phyloP scores from a whole-genome alignment of 1,140 invertebrate species.

The Triops longicaudatus region DNA sequence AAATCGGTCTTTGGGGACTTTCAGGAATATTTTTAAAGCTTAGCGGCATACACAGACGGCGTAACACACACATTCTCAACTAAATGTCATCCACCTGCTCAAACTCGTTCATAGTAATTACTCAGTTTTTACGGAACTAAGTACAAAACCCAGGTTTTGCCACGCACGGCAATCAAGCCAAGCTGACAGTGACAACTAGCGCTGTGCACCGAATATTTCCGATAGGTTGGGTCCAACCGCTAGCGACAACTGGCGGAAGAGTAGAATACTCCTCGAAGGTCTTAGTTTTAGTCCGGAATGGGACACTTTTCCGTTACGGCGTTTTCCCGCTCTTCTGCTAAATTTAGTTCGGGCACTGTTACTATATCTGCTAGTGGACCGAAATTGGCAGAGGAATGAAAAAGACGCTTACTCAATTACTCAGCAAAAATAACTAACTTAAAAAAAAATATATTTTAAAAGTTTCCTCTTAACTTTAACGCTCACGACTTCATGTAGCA shows the following conservation, averaged over 20 bases:
- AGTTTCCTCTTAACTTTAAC: no score
- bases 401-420: no score
- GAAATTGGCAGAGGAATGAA: no score
- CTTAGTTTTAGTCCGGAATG: no score
- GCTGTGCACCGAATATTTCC: neutral
- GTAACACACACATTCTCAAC: neutral
- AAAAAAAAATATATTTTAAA: no score
- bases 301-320: no score
- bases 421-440: no score
- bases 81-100: neutral
- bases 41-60: neutral
- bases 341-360: no score
- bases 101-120: neutral
- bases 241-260: neutral
- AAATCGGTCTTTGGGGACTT: neutral
- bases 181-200: neutral
- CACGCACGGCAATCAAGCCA: slow-evolving; percentile 10
- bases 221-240: neutral
- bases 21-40: neutral
- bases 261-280: neutral
- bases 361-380: no score
- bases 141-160: neutral
- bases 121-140: neutral
- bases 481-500: no score
- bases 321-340: no score